Conservation (phyloP, 2,797 vertebrate genomes). For the Malurus leucopterus region DNA sequence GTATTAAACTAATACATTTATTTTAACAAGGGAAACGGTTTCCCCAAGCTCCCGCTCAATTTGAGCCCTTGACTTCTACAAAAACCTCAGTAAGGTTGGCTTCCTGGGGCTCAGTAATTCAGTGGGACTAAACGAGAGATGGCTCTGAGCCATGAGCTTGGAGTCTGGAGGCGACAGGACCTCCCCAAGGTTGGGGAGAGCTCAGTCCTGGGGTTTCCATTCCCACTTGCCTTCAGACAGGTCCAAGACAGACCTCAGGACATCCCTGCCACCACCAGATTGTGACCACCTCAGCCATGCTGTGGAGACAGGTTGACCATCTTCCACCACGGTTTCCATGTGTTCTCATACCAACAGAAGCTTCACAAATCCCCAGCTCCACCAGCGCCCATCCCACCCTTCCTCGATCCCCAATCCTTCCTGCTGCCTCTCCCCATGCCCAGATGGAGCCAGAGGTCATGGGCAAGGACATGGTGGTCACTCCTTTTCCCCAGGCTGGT, state of each 20-base stretch:
- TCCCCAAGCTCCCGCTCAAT: conserved; percentile 60
- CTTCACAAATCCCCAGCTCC: rapidly evolving
- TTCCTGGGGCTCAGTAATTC: conserved; percentile 58
- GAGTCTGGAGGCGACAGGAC: conserved; percentile 10
- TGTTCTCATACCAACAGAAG: background rate
- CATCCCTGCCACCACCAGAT: background rate
- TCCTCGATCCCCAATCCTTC: background rate
- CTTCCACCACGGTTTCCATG: background rate
- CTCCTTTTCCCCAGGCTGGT: background rate
- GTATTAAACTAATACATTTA: conserved; percentile 68
- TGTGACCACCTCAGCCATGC: background rate
- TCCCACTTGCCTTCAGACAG: background rate
- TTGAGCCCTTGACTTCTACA: conserved; percentile 47
- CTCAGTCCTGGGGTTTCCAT: background rate
- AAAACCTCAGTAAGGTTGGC: conserved; percentile 39
- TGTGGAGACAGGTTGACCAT: background rate
- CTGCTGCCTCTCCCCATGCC: background rate
- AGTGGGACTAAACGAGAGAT: conserved; percentile 48
- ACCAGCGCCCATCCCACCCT: background rate
- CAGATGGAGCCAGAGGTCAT: background rate
- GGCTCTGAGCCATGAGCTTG: conserved; percentile 46
- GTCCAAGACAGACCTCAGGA: background rate
- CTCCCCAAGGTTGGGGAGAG: background rate
- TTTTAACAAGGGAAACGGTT: conserved; percentile 67
- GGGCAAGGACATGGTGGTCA: background rate